A percentile compares a stretch with the other conserved stretches of the same genome.
Evolutionary conservation across 2,113 vertebrate genomes (phyloP).

Genomic region (Psephotus haematonotus): DNA sequence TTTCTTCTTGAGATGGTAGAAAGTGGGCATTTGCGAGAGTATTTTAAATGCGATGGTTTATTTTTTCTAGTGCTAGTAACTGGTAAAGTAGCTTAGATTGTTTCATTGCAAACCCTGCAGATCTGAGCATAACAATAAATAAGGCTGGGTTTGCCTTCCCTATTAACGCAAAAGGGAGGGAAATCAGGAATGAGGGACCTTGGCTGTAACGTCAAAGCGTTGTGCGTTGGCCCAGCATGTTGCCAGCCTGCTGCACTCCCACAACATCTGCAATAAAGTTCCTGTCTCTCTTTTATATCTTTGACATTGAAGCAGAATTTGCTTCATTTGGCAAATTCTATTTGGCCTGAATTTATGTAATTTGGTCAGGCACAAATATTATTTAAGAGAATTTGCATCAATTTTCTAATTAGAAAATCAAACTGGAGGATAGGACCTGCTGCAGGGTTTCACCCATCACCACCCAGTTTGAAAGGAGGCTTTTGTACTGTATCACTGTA

Average conservation of each 20-base stretch:
- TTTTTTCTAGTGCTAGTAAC: slow-evolving; percentile 9
- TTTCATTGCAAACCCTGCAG: neutral
- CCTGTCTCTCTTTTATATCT: slow-evolving; percentile 35
- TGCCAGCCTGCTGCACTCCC: slow-evolving; percentile 16
- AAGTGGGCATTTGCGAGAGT: neutral
- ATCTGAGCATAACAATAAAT: neutral
- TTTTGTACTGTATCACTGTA: neutral
- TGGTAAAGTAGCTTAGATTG: neutral
- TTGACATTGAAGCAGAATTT: slow-evolving; percentile 66
- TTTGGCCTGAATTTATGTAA: slow-evolving; percentile 69
- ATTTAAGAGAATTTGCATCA: slow-evolving; percentile 50
- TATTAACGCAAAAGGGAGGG: neutral
- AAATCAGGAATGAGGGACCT: neutral
- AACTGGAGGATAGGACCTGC: slow-evolving; percentile 36
- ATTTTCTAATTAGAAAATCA: slow-evolving; percentile 70
- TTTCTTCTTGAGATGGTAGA: neutral
- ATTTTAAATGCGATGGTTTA: neutral
- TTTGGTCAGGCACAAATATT: slow-evolving; percentile 63
- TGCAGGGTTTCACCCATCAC: slow-evolving; percentile 6
- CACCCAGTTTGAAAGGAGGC: slow-evolving; percentile 13
- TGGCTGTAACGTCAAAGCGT: neutral
- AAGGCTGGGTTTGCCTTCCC: neutral
- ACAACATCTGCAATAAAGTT: slow-evolving; percentile 38
- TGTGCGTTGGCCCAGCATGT: slow-evolving; percentile 11
- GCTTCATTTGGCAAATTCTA: too few relatives aligned